A percentile compares a stretch with the other conserved stretches of the same genome.
phyloP scores from a whole-genome alignment of 2,888 invertebrate genomes.

The Athrips mouffetella region DNA sequence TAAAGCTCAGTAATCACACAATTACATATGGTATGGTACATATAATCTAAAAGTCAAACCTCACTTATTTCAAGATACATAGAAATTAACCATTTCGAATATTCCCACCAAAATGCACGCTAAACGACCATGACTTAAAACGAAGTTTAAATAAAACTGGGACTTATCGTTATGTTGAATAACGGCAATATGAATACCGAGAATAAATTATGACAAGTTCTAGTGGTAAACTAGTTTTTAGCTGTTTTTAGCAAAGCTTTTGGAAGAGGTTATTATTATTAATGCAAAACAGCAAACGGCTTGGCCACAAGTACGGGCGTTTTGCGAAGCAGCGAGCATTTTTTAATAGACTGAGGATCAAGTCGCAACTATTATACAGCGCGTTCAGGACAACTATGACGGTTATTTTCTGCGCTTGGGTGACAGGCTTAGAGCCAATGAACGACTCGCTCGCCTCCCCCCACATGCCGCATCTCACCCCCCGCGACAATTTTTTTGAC shows the following conservation, averaged over 20 bases:
- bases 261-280: neutral
- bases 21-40: no score
- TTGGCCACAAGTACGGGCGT: no score
- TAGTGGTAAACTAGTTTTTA: slow-evolving; percentile 14
- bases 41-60: neutral
- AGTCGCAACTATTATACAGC: no score
- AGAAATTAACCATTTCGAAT: neutral
- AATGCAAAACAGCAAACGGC: neutral
- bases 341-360: no score
- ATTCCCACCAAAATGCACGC: neutral
- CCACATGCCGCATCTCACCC: no score
- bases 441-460: no score
- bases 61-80: neutral
- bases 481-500: no score
- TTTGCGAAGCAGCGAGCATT: no score
- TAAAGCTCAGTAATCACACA: neutral
- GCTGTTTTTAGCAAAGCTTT: slow-evolving; percentile 6
- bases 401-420: no score
- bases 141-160: slow-evolving; percentile 1
- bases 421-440: no score
- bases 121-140: neutral
- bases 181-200: slow-evolving; percentile 10
- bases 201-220: slow-evolving; percentile 13
- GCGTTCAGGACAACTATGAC: no score
- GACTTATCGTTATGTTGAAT: slow-evolving; percentile 10